Evolutionary conservation across 2,797 vertebrate genomes (phyloP).

Genomic region (Poeciliopsis gracilis): DNA sequence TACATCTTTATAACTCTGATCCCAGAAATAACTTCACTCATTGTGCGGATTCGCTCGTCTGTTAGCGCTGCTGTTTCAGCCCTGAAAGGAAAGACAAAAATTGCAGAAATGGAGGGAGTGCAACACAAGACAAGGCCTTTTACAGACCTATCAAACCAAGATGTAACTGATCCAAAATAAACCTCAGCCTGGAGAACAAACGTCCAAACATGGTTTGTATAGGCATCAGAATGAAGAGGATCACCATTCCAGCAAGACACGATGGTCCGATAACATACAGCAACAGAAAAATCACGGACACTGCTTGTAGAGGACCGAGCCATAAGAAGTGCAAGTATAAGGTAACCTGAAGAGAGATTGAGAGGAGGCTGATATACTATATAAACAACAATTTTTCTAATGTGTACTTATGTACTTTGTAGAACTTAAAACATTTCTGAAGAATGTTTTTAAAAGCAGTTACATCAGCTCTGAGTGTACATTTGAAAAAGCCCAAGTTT

Average conservation of each 20-base stretch:
- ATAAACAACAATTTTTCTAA: not conserved
- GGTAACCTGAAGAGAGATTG: conserved; percentile 82
- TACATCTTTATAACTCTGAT: conserved; percentile 99
- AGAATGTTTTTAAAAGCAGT: not conserved
- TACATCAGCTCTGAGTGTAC: not conserved
- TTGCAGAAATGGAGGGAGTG: not conserved
- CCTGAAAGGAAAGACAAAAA: conserved; percentile 69
- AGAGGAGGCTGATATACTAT: not conserved
- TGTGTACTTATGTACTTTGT: not conserved
- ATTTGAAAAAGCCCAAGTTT: not conserved
- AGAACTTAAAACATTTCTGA: not conserved
- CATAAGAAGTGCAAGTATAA: conserved; percentile 95
- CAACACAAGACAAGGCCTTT: not conserved
- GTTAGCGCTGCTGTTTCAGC: conserved; percentile 88
- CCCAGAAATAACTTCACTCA: conserved; percentile 96
- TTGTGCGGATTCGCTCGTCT: conserved; percentile 90
- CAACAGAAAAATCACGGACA: conserved; percentile 84
- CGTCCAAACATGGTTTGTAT: conserved; percentile 86
- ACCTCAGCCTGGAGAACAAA: conserved; percentile 89
- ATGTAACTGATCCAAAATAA: not conserved
- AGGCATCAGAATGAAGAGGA: conserved; percentile 89
- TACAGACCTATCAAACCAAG: not conserved
- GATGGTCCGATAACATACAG: conserved; percentile 92
- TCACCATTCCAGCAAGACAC: conserved; percentile 90
- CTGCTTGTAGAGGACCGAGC: conserved; percentile 90